Percentiles rank a stretch among this genome's conserved stretches.
Conservation (phyloP, 1,140 invertebrate species). For the Drosophila miranda region DNA sequence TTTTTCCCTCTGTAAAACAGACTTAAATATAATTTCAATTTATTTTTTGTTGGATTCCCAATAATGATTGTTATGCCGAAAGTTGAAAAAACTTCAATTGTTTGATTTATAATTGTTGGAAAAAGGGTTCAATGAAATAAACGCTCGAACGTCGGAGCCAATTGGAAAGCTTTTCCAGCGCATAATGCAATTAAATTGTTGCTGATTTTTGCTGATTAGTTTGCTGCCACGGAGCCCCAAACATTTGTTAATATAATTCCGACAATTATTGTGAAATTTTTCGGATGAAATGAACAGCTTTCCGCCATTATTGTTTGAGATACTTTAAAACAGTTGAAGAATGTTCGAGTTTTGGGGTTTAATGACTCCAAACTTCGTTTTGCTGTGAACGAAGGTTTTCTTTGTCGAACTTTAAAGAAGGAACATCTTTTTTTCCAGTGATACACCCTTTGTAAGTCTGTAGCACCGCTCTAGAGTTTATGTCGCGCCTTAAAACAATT, state of each 20-base stretch:
- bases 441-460: not conserved
- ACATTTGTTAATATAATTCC: constrained; percentile 30
- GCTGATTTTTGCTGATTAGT: constrained; percentile 10
- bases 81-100: constrained; percentile 45
- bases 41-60: constrained; percentile 21
- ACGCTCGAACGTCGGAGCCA: not conserved
- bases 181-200: constrained; percentile 8
- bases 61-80: constrained; percentile 18
- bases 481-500: constrained; percentile 50
- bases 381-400: no score
- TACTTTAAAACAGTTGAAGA: not conserved
- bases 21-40: constrained; percentile 36
- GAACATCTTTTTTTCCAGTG: no score
- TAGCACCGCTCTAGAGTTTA: constrained; percentile 22
- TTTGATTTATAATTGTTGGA: not conserved
- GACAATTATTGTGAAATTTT: constrained; percentile 22
- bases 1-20: not conserved
- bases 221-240: constrained; percentile 14
- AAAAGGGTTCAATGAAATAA: constrained; percentile 5
- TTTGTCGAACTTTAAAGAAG: no score
- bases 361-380: no score
- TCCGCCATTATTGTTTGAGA: constrained; percentile 2
- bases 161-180: constrained; percentile 5
- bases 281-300: not conserved
- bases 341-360: no score